Evolutionary conservation across 2,797 vertebrate genomes (phyloP).

Genomic region (Alcedo atthis): DNA sequence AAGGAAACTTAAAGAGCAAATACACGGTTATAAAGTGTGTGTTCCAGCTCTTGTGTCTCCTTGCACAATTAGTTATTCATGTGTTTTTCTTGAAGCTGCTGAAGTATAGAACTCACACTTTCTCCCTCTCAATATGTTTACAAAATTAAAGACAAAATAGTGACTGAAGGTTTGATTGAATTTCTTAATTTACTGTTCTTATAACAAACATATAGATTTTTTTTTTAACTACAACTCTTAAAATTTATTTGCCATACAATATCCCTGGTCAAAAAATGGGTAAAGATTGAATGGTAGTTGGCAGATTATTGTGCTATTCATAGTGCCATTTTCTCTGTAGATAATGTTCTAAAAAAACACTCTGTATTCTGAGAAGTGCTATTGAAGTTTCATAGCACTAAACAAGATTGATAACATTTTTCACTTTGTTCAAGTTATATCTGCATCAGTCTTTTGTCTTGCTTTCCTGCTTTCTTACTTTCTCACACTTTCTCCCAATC

Average conservation of each 20-base stretch:
- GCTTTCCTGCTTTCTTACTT: neutral
- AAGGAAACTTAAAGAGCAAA: neutral
- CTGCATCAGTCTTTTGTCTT: neutral
- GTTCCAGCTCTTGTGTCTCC: neutral
- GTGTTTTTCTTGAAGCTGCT: neutral
- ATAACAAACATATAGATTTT: neutral
- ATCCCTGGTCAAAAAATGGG: neutral
- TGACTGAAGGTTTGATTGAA: neutral
- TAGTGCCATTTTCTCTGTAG: neutral
- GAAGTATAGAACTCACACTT: neutral
- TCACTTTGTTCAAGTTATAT: neutral
- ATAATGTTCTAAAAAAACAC: neutral
- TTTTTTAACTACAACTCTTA: neutral
- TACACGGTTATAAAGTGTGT: neutral
- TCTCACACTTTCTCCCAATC: neutral
- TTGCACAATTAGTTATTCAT: neutral
- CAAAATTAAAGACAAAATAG: neutral
- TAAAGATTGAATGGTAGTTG: neutral
- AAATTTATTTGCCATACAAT: neutral
- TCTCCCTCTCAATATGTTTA: neutral
- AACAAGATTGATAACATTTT: neutral
- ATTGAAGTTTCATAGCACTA: neutral
- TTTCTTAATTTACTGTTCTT: neutral
- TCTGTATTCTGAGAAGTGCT: neutral
- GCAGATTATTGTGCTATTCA: neutral